Percentiles rank a stretch among this genome's conserved stretches.
Conservation (phyloP, 2,113 vertebrate species). For the Hypomesus transpacificus region DNA sequence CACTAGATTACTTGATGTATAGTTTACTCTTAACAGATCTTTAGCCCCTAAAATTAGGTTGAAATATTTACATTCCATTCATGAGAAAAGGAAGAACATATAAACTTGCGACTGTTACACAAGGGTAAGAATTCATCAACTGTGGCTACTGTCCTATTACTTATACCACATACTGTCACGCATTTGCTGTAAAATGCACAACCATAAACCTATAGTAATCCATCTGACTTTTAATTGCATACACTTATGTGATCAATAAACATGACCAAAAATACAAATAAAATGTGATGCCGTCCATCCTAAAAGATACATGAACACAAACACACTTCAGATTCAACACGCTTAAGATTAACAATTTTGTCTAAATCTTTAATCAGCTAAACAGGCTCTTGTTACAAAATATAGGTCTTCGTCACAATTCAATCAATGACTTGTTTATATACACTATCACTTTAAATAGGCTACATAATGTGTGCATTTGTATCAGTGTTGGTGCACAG, state of each 20-base stretch:
- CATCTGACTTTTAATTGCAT: conserved; percentile 28
- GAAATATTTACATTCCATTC: conserved; percentile 59
- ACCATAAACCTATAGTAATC: conserved; percentile 22
- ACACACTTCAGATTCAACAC: conserved; percentile 19
- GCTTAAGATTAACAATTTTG: conserved; percentile 30
- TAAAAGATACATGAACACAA: conserved; percentile 36
- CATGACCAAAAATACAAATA: conserved; percentile 37
- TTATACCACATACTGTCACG: conserved; percentile 25
- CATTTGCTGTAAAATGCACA: conserved; percentile 17
- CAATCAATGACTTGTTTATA: conserved; percentile 34
- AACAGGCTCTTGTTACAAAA: conserved; percentile 26
- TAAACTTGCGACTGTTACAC: conserved; percentile 52
- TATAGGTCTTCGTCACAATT: conserved; percentile 27
- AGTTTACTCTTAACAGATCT: conserved; percentile 49
- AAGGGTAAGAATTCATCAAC: conserved; percentile 27
- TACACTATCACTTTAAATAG: conserved; percentile 20
- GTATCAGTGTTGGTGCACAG: conserved; percentile 28
- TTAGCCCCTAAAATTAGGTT: conserved; percentile 49
- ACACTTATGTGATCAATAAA: conserved; percentile 15
- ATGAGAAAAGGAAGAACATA: conserved; percentile 56
- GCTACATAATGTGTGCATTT: conserved; percentile 19
- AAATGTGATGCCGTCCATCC: conserved; percentile 46
- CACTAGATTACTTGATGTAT: conserved; percentile 51
- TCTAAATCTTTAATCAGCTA: conserved; percentile 22
- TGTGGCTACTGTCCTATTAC: conserved; percentile 12